A percentile compares a stretch with the other conserved stretches of the same genome.
Conservation (phyloP, 2,888 invertebrate species). For the Oxycera nigricornis region DNA sequence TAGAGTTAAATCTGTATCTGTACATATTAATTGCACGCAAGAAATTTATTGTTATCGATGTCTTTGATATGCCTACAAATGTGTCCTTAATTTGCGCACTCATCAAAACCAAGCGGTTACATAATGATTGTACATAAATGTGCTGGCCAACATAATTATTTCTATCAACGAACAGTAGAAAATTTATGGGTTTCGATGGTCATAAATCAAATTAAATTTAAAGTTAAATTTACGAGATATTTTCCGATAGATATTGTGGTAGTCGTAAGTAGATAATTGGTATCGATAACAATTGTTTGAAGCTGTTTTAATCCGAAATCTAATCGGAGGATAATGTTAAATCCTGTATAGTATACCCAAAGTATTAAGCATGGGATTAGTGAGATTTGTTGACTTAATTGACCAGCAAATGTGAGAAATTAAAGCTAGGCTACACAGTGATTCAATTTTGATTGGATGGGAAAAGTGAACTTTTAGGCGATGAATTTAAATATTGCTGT, state of each 20-base stretch:
- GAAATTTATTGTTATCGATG: background rate
- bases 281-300: constrained; percentile 30
- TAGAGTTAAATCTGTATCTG: background rate
- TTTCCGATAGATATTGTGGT: constrained; percentile 11
- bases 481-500: no score
- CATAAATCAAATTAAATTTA: constrained; percentile 21
- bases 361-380: constrained; percentile 23
- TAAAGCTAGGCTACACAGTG: background rate
- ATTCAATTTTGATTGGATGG: constrained; percentile 2
- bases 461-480: background rate
- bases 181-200: background rate
- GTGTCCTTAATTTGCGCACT: background rate
- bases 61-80: background rate
- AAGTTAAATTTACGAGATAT: background rate
- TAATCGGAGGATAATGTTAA: constrained; percentile 17
- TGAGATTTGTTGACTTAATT: constrained; percentile 23
- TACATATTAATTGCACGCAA: background rate
- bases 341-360: constrained; percentile 15
- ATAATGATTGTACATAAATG: no score
- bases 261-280: background rate
- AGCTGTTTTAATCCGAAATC: constrained; percentile 26
- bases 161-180: no score
- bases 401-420: constrained; percentile 27
- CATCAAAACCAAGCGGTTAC: background rate
- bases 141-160: no score